These are phyloP conservation scores for Adrianichthys oophorus DNA, from an alignment of 2,797 vertebrate species.

Conservation along the genomic window DNA sequence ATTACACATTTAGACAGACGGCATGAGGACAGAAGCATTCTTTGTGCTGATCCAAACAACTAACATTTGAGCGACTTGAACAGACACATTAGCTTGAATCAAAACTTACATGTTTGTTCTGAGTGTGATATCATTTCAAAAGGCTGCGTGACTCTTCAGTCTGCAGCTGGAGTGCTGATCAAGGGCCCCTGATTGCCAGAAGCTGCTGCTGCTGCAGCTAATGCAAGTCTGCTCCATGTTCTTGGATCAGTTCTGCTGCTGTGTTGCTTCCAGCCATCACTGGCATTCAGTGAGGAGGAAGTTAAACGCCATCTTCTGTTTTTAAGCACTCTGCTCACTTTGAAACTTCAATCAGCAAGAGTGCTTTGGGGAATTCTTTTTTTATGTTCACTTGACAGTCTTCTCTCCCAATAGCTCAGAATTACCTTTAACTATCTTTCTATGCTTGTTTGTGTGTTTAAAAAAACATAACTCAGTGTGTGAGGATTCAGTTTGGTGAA, in stretches of 20 bases:
- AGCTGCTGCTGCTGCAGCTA: slow-evolving; percentile 13
- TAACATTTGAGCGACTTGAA: no score
- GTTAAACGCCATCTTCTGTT: slow-evolving; percentile 14
- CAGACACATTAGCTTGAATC: no score
- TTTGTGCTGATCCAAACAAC: no score
- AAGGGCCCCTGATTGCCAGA: background rate
- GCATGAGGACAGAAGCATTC: no score
- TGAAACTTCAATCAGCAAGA: slow-evolving; percentile 6
- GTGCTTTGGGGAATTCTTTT: background rate
- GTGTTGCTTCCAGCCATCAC: slow-evolving; percentile 19
- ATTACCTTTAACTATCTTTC: background rate
- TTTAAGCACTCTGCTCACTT: slow-evolving; percentile 1
- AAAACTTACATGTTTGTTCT: no score
- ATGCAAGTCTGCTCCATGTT: slow-evolving; percentile 9
- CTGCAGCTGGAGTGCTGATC: slow-evolving; percentile 2
- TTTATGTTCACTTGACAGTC: background rate
- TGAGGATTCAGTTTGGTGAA: no score
- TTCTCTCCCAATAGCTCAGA: background rate
- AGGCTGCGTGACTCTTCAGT: slow-evolving; percentile 1
- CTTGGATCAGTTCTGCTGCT: slow-evolving; percentile 5
- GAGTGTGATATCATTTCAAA: background rate
- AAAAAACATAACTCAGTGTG: no score
- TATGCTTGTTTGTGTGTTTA: no score
- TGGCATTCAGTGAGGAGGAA: slow-evolving; percentile 4
- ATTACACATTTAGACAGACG: no score